Evolutionary conservation across 2,113 vertebrate species (phyloP), one percentile per base, ranked within the genome.

Genomic region (Columba livia): DNA sequence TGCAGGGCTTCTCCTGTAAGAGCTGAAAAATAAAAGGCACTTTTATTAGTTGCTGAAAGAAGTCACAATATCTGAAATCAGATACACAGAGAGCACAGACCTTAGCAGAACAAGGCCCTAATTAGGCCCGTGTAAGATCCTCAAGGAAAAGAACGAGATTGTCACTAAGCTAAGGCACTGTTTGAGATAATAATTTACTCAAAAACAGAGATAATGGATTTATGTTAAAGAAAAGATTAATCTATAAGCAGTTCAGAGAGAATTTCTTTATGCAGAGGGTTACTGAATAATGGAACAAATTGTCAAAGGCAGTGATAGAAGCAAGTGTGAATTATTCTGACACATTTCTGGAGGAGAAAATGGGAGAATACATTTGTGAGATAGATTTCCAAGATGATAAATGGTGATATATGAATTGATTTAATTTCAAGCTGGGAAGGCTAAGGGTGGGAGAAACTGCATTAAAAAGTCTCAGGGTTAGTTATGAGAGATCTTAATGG

Each of bases 271-370:
- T 94, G 88, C 32, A 73, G 81, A 57, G 44, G 58, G 42, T 96
- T 97, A 93, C 89, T 96, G 96, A 95, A 89, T 97, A 97, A 89
- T 92, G 78, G 88, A 96, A 88, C 62, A 97, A 97, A 96, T 93
- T 96, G 89, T 95, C 94, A 95, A 97, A 97, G 87, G 58, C 89
- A 94, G 85, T 81, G 91, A 85, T 91, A 95, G 90, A 96, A 94
- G 88, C 67, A 96, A 96, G 88, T 83, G 85, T 95, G 85, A 96
- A 96, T 97, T 96, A 95, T 96, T 97, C 90, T 98, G 94, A 97
- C 91, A 95, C 53, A 85, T 79, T 94, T 96, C 91, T 94, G 85
- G 69, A 95, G 73, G 47, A 95, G 75, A 95, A 85, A 94, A 79
- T 91, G 90, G 67, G 36, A 94, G 79, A 94, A 25, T 79, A 69